phyloP scores from a whole-genome alignment of 2,113 vertebrate species.

The Ameiurus melas region DNA sequence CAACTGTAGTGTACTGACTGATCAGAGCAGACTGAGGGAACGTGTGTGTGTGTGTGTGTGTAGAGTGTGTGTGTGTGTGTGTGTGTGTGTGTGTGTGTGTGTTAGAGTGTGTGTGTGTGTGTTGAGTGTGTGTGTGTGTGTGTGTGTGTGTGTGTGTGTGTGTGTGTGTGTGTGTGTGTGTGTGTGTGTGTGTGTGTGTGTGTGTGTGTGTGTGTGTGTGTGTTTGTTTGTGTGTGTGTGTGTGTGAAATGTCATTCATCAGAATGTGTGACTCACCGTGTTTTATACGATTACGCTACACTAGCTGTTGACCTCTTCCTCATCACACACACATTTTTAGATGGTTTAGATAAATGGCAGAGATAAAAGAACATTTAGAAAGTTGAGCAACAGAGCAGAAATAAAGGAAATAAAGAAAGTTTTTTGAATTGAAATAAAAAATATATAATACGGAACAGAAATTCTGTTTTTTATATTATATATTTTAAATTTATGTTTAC shows the following conservation, averaged over 20 bases:
- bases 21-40: background rate
- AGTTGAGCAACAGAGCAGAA: too few species aligned
- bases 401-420: too few species aligned
- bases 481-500: too few species aligned
- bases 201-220: background rate
- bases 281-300: background rate
- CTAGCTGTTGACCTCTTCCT: background rate
- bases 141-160: background rate
- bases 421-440: too few species aligned
- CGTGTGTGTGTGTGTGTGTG: background rate
- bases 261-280: background rate
- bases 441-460: too few species aligned
- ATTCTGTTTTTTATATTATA: too few species aligned
- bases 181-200: background rate
- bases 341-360: too few species aligned
- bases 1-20: background rate
- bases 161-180: background rate
- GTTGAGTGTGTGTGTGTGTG: background rate
- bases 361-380: too few species aligned
- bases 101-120: background rate
- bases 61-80: background rate
- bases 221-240: background rate
- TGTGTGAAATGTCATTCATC: background rate
- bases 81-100: background rate
- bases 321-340: background rate